Evolutionary conservation across 2,113 vertebrate genomes (phyloP).

Genomic region (Sitta europaea): DNA sequence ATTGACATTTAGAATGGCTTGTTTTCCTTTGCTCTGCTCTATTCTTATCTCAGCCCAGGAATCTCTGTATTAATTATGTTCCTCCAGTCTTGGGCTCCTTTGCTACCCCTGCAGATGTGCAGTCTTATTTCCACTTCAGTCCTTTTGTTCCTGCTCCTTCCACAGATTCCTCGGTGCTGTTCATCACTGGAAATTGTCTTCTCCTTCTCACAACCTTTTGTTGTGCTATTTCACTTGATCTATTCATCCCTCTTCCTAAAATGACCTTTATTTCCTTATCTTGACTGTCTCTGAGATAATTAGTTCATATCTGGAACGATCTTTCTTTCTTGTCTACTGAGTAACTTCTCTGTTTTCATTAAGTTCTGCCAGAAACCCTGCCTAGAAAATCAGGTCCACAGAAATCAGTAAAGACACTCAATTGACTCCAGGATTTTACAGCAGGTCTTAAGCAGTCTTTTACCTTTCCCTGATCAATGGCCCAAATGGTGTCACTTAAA

Average conservation of each 20-base stretch:
- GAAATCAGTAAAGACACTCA: not conserved
- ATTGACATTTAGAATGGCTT: not conserved
- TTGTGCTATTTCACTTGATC: slow-evolving; percentile 15
- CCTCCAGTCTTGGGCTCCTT: not conserved
- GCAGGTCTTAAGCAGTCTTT: not conserved
- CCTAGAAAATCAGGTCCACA: not conserved
- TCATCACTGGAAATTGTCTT: not conserved
- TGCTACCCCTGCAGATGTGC: not conserved
- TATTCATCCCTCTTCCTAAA: not conserved
- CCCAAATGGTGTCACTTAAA: not conserved
- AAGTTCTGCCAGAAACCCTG: not conserved
- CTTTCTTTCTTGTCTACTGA: not conserved
- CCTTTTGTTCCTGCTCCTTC: not conserved
- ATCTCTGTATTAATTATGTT: not conserved
- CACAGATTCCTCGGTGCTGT: not conserved
- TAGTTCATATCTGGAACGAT: not conserved
- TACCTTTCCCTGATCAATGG: not conserved
- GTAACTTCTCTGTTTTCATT: not conserved
- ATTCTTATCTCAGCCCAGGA: not conserved
- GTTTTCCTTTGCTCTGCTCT: not conserved
- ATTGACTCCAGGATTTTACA: not conserved
- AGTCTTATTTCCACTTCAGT: not conserved
- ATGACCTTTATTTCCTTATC: slow-evolving; percentile 43
- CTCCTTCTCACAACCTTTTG: not conserved
- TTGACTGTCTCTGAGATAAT: not conserved